Base-by-base conservation (phyloP, 1,140 invertebrate species). In the Pseudomyrmex dendroicus region DNA sequence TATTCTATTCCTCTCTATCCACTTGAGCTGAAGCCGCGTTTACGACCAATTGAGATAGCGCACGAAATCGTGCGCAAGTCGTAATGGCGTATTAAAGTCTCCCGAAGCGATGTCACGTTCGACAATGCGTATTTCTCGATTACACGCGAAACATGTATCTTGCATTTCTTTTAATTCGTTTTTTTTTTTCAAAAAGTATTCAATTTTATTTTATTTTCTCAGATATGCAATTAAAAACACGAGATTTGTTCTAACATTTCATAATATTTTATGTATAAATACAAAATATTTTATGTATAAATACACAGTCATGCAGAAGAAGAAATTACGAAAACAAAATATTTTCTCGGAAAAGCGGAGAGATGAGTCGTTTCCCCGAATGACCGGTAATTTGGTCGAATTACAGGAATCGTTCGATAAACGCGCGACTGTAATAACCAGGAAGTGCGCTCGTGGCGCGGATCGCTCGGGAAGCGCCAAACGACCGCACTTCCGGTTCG, bases 401-500 rank as follows among this genome's bases (percentile, higher is more conserved):
- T 78, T 68, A 72, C 22, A 12, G 12, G 54, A 61, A 80, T 72
- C 54, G 44, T 20, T 72, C n/a, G n/a, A n/a, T 48, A 59, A 68
- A 44, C 35, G 63, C 73, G 61, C 52, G 59, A 15, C 73, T 84
- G 70, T 74, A 68, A 73, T 74, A 84, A 73, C 66, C 61, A 7
- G 83, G 66, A 74, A 87, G 68, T 61, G n/a, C 83, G 64, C 56
- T 57, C 48, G 67, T 63, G 82, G 73, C 66, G 70, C 20, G 13
- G 73, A 89, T 85, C 48, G 76, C 25, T 57, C 77, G 68, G 88
- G 86, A 89, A 89, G 73, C 86, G 63, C 80, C 83, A 89, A 89
- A 89, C 89, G 88, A 84, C 72, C 86, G 82, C 72, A 77, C 84
- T 89, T 89, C 89, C 89, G 88, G 83, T 87, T 89, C 86, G 82